Base-by-base conservation (phyloP, 2,113 vertebrate genomes). In the Cheilinus undulatus region DNA sequence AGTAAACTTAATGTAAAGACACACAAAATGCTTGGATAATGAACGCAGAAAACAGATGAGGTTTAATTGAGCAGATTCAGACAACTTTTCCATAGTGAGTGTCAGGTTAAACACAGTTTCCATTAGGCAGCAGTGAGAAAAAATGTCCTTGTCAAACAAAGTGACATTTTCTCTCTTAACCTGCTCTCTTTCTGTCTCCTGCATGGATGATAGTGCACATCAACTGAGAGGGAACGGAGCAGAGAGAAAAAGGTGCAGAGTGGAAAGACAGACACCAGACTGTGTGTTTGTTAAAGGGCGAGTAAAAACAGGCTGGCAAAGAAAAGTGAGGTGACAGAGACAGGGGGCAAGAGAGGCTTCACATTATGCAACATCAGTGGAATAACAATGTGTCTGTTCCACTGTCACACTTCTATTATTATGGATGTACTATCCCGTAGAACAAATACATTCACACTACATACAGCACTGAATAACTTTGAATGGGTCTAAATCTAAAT, bases 191-290 rank as follows among this genome's bases (percentile, higher is more conserved):
- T 68, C 73, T 24, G 8, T 71, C 49, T 52, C 53, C 65, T 71
- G 20, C 40, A 50, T 11, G 22, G 36, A 66, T 65, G 69, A 77
- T 6, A 36, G 56, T 23, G 59, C 75, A 79, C 46, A 73, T 84
- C 54, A 61, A 65, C 64, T 20, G 28, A 77, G 67, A 61, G 36
- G 76, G 67, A 70, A 82, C 84, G 53, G 62, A 73, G 69, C 75
- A 76, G 84, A 78, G 54, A 36, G 40, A 76, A 73, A 73, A 80
- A 84, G 53, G 62, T 76, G 66, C 73, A 73, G 84, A 78, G 56
- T 8, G 60, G 84, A 84, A 88, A 83, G 45, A 84, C 60, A 73
- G 65, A 54, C 53, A 52, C 36, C 53, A 63, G 56, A 67, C 54
- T 45, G 27, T 46, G 49, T 49, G 43, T 73, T 69, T 43, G 48